These are phyloP conservation scores for Spinus pinus DNA, from an alignment of 2,797 vertebrate species.

Conservation along the genomic window DNA sequence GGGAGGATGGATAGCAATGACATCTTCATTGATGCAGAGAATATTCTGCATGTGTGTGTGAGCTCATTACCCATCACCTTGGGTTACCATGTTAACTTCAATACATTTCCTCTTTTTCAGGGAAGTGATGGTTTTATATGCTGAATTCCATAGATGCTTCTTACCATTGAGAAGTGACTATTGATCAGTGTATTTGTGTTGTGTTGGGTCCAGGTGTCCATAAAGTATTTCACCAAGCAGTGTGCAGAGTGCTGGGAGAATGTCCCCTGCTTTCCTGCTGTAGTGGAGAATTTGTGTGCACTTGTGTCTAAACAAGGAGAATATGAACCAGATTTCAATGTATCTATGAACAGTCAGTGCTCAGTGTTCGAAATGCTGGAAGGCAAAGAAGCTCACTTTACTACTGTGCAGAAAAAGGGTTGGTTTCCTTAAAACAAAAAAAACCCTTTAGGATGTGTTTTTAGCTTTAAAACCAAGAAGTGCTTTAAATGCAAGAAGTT, in stretches of 20 bases:
- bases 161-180: neutral
- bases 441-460: neutral
- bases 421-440: neutral
- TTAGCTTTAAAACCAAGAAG: neutral
- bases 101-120: neutral
- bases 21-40: neutral
- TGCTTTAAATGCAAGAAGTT: neutral
- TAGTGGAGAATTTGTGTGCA: neutral
- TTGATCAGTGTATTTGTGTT: neutral
- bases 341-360: neutral
- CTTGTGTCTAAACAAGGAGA: neutral
- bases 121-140: neutral
- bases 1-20: neutral
- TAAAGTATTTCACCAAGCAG: neutral
- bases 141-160: neutral
- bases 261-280: neutral
- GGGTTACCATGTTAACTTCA: neutral
- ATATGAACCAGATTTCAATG: neutral
- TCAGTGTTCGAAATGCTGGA: neutral
- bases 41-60: neutral
- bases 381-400: neutral
- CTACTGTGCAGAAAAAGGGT: neutral
- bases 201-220: neutral
- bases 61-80: neutral
- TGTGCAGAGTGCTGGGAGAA: neutral